Base-by-base conservation (phyloP, 1,140 invertebrate species). In the Drosophila pseudoobscura region DNA sequence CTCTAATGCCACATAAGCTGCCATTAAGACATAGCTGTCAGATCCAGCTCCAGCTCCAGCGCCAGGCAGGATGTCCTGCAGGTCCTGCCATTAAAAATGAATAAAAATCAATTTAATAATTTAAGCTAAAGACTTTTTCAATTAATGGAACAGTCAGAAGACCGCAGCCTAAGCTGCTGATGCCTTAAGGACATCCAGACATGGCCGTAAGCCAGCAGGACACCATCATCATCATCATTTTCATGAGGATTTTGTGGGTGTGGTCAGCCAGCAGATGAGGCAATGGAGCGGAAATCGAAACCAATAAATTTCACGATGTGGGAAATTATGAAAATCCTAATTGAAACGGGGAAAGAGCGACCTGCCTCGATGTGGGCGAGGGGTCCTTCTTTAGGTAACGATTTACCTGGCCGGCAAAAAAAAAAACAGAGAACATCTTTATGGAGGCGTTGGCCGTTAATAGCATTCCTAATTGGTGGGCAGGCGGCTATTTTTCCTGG, bases 81-180 rank as follows among this genome's bases (percentile, higher is more conserved):
- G 35, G 35, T 39, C 11, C 11, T 13, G 39, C 45, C 83, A 71
- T 87, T 75, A 68, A 80, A 82, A 88, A 71, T 68, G 78, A 72
- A 85, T 78, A 88, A 82, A 87, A 87, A 87, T 87, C 83, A 87
- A 87, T 78, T 87, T 82, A 87, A 87, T 87, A 85, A 87, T 87
- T 87, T 80, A 87, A 58, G 75, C 75, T 78, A 87, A 88, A 88
- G 77, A 69, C 71, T 75, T 64, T 75, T 87, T 75, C 78, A 82
- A 87, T 85, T 85, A 85, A 85, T 52, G 79, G 53, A 41, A 50
- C 44, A 78, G 63, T 50, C 57, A 58, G 13, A 11, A 53, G 61
- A 77, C 69, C 70, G 41, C 75, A 75, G 58, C 43, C 57, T 60
- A 60, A 77, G 60, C 75, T 49, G 47, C 29, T 3, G 31, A 35